A percentile compares a stretch with the other conserved stretches of the same genome.
Evolutionary conservation across 2,888 invertebrate genomes (phyloP).

Genomic region (Drosophila borealis): DNA sequence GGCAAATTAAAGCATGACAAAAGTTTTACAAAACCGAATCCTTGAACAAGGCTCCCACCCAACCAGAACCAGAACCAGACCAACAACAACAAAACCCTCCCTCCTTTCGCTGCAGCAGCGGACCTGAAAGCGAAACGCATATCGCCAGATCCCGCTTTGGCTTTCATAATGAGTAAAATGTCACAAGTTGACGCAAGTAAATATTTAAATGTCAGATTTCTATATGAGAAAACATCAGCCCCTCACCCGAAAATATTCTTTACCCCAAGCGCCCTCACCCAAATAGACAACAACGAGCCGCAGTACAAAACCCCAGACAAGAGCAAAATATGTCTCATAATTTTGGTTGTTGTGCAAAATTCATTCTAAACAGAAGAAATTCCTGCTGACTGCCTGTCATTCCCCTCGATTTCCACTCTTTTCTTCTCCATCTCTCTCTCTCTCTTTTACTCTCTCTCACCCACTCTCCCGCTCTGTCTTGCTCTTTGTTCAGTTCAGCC

Average conservation of each 20-base stretch:
- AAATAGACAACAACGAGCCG: slow-evolving; percentile 5
- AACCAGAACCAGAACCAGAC: slow-evolving; percentile 1
- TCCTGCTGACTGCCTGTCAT: slow-evolving; percentile 25
- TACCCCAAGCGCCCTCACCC: not conserved
- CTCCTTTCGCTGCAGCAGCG: not conserved
- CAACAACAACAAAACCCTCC: not conserved
- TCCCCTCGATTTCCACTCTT: slow-evolving; percentile 2
- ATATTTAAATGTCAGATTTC: slow-evolving; percentile 84
- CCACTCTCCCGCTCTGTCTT: not conserved
- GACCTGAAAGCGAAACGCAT: slow-evolving; percentile 46
- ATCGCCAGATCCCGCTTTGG: slow-evolving; percentile 36
- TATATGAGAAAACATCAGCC: slow-evolving; percentile 47
- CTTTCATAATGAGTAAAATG: slow-evolving; percentile 77
- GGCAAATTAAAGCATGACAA: slow-evolving; percentile 61
- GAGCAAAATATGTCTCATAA: slow-evolving; percentile 74
- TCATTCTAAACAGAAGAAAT: slow-evolving; percentile 50
- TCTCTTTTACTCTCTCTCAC: not conserved
- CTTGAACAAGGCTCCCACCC: slow-evolving; percentile 12
- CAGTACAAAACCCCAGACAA: slow-evolving; percentile 30
- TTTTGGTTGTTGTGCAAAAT: slow-evolving; percentile 47
- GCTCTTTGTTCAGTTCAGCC: slow-evolving; percentile 11
- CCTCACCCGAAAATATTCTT: not conserved
- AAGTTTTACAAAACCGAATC: slow-evolving; percentile 55
- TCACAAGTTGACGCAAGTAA: slow-evolving; percentile 82
- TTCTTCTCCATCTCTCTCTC: not conserved